Conservation (phyloP, 2,113 vertebrate genomes). For the Gallinago media region DNA sequence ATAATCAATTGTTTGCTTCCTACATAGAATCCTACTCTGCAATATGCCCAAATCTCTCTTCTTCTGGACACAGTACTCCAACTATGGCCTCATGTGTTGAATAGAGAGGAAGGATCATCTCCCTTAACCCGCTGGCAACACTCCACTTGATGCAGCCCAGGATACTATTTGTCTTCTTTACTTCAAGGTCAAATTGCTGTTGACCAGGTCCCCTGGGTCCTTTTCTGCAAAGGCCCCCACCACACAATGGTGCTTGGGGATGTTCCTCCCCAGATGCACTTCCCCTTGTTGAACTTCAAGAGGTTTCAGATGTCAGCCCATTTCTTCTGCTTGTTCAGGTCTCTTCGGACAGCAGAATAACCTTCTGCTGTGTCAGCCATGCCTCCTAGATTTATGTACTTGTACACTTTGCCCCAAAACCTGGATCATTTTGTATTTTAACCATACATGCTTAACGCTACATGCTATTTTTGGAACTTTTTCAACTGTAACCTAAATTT, state of each 20-base stretch:
- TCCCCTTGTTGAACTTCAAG: not conserved
- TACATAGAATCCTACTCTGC: too few species aligned
- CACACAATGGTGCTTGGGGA: not conserved
- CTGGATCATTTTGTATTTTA: not conserved
- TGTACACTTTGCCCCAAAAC: not conserved
- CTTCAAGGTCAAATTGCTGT: not conserved
- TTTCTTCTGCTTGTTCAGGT: not conserved
- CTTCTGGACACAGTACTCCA: not conserved
- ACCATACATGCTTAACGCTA: not conserved
- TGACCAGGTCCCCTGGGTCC: not conserved
- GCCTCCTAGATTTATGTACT: rapidly evolving
- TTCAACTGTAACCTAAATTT: not conserved
- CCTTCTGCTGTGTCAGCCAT: not conserved
- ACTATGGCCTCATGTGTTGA: not conserved
- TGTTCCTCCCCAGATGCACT: not conserved
- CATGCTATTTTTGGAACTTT: not conserved
- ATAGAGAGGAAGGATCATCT: not conserved
- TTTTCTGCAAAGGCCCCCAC: not conserved
- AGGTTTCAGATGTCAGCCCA: not conserved
- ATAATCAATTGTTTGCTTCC: not conserved
- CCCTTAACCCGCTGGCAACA: not conserved
- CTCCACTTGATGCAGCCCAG: not conserved
- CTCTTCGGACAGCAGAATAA: not conserved
- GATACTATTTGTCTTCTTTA: not conserved
- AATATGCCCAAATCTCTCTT: not conserved